Conservation (phyloP, 2,888 invertebrate species). For the Phengaris alcon region DNA sequence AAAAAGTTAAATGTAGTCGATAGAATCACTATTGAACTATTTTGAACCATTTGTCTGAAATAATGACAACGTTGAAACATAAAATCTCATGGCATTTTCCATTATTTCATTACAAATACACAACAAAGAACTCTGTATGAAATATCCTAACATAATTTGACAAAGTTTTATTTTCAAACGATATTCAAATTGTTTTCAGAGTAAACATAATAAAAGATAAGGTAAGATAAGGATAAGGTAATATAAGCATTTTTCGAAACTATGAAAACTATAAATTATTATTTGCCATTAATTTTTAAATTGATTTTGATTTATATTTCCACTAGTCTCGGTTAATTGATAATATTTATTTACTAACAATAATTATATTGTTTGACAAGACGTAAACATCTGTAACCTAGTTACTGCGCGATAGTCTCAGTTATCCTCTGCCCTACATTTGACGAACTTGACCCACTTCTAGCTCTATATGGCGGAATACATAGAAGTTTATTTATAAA, state of each 20-base stretch:
- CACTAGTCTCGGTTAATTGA: not conserved
- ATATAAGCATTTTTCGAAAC: too few species aligned
- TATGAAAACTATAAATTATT: not conserved
- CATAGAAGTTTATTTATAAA: conserved; percentile 53
- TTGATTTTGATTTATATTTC: not conserved
- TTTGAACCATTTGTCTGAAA: not conserved
- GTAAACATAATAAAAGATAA: not conserved
- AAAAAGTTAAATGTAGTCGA: not conserved
- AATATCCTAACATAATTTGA: not conserved
- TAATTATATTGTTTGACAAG: conserved; percentile 35
- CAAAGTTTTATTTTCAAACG: not conserved
- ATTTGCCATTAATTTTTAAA: not conserved
- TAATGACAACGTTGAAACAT: not conserved
- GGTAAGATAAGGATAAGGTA: too few species aligned
- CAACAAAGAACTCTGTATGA: not conserved
- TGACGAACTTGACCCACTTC: conserved; percentile 72
- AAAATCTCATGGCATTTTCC: not conserved
- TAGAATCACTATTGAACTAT: not conserved
- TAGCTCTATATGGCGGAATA: conserved; percentile 45
- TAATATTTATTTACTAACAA: conserved; percentile 31
- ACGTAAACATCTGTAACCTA: conserved; percentile 44
- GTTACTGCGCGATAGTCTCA: conserved; percentile 59
- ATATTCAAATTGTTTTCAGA: not conserved
- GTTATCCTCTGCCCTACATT: conserved; percentile 74
- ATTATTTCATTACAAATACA: not conserved